Evolutionary conservation across 2,888 invertebrate species (phyloP).

Genomic region (Drosophila hamatofila): DNA sequence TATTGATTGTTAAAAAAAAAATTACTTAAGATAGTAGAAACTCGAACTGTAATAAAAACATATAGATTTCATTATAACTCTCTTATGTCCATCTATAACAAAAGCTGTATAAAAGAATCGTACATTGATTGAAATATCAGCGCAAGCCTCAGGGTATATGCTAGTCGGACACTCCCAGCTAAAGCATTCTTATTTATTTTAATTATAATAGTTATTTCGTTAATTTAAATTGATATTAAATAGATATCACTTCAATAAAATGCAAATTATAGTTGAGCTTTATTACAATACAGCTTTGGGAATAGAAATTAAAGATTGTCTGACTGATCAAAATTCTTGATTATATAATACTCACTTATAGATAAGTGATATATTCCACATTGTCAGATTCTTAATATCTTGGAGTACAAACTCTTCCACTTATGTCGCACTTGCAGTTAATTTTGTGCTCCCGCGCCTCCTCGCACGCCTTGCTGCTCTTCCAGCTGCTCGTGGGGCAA

Average conservation of each 20-base stretch:
- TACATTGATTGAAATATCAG: too few relatives aligned
- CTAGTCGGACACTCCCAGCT: not conserved
- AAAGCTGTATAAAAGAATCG: too few relatives aligned
- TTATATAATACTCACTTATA: not conserved
- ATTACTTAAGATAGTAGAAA: too few relatives aligned
- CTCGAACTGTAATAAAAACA: too few relatives aligned
- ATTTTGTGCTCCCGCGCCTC: conserved; percentile 31
- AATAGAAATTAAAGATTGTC: not conserved
- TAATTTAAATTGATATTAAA: not conserved
- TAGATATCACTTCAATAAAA: not conserved
- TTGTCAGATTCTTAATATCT: not conserved
- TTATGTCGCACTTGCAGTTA: conserved; percentile 35
- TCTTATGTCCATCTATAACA: too few relatives aligned
- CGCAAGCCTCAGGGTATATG: not conserved
- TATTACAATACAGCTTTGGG: not conserved
- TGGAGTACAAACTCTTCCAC: conserved; percentile 16
- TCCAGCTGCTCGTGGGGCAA: conserved; percentile 61
- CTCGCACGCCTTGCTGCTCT: conserved; percentile 44
- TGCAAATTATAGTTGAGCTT: not conserved
- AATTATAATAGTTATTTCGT: not conserved
- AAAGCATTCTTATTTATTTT: not conserved
- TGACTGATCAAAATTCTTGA: not conserved
- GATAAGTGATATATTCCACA: not conserved
- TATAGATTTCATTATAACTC: too few relatives aligned
- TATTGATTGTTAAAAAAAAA: too few relatives aligned